A percentile compares a stretch with the other conserved stretches of the same genome.
These are phyloP conservation scores for Lacanobia oleracea DNA, from an alignment of 2,888 invertebrate genomes.

Conservation along the genomic window DNA sequence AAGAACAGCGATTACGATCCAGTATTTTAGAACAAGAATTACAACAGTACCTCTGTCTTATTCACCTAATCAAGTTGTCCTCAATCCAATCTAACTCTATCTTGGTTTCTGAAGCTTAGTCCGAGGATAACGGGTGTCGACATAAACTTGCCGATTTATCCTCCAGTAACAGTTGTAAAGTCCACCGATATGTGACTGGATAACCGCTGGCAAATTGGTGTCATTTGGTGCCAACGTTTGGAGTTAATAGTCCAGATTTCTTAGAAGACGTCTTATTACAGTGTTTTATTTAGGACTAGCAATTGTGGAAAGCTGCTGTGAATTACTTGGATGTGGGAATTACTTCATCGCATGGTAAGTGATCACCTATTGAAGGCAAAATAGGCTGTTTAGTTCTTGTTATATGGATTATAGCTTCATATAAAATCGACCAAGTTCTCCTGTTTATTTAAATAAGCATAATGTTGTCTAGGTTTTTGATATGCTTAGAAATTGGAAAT, in stretches of 20 bases:
- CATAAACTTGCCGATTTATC: constrained; percentile 64
- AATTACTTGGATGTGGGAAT: background rate
- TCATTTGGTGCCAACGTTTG: constrained; percentile 51
- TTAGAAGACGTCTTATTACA: constrained; percentile 32
- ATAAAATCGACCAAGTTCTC: background rate
- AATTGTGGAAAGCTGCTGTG: constrained; percentile 15
- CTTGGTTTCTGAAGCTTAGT: constrained; percentile 51
- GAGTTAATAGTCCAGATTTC: constrained; percentile 48
- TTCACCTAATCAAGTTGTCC: constrained; percentile 65
- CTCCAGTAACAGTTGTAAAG: constrained; percentile 53
- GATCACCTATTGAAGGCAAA: background rate
- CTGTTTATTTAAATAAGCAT: background rate
- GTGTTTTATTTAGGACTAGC: constrained; percentile 26
- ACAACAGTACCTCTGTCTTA: constrained; percentile 45
- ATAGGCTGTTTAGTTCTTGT: background rate
- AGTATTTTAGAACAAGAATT: constrained; percentile 49
- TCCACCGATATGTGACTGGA: constrained; percentile 60
- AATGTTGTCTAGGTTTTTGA: too few species aligned
- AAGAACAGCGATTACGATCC: constrained; percentile 15
- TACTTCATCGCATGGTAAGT: background rate
- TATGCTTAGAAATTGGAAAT: too few species aligned
- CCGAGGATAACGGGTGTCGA: constrained; percentile 59
- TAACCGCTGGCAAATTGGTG: constrained; percentile 57
- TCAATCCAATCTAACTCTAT: constrained; percentile 63
- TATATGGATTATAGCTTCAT: background rate